Conservation (phyloP, 2,888 invertebrate species). For the Notocelia uddmanniana region DNA sequence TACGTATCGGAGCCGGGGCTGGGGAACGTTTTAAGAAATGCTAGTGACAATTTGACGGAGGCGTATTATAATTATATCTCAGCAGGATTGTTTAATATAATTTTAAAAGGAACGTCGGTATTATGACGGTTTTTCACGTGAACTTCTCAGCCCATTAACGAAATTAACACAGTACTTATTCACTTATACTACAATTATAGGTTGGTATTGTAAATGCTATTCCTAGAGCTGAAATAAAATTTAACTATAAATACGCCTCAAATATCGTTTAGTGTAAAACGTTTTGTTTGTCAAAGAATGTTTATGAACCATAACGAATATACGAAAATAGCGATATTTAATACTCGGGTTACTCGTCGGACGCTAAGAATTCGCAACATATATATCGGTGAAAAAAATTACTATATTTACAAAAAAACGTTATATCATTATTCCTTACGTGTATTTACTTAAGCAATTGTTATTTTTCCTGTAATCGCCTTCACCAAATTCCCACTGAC, state of each 20-base stretch:
- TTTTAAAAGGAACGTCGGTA: constrained; percentile 5
- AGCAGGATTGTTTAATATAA: background rate
- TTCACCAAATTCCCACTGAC: constrained; percentile 64
- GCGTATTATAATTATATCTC: background rate
- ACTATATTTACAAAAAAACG: background rate
- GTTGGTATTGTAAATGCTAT: no score
- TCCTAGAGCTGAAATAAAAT: no score
- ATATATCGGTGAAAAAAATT: background rate
- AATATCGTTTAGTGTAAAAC: no score
- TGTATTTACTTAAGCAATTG: constrained; percentile 21
- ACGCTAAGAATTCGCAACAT: no score
- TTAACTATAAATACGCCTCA: no score
- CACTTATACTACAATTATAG: no score
- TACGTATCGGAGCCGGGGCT: constrained; percentile 26
- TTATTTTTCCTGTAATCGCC: constrained; percentile 68
- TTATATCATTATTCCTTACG: background rate
- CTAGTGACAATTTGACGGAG: constrained; percentile 3
- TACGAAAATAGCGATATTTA: no score
- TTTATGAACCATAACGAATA: no score
- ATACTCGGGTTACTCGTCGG: no score
- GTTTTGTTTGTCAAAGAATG: no score
- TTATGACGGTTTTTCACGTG: background rate
- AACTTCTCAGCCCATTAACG: background rate
- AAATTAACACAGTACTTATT: no score
- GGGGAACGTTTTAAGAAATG: constrained; percentile 22